Conservation (phyloP, 2,797 vertebrate species). For the Pipistrellus nathusii region DNA sequence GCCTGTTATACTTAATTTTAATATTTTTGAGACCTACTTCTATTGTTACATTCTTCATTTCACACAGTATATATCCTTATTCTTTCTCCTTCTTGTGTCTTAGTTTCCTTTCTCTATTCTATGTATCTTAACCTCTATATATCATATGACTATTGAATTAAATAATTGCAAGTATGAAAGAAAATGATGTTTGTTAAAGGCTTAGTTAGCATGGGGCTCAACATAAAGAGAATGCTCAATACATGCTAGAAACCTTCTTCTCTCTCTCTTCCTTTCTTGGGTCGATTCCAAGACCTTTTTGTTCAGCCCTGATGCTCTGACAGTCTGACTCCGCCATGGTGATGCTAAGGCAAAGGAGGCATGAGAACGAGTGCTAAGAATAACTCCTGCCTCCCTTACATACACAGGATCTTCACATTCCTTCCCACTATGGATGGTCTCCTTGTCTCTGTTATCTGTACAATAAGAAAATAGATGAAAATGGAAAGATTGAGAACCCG, state of each 20-base stretch:
- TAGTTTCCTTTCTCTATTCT: not conserved
- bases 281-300: not conserved
- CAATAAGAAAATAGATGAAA: not conserved
- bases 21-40: not conserved
- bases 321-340: not conserved
- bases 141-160: not conserved
- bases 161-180: not conserved
- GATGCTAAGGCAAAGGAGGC: not conserved
- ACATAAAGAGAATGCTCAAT: not conserved
- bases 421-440: not conserved
- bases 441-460: not conserved
- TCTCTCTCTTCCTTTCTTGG: not conserved
- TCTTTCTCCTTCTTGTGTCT: not conserved
- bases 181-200: not conserved
- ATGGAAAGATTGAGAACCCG: not conserved
- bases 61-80: rapidly evolving
- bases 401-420: not conserved
- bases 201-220: rapidly evolving
- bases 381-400: not conserved
- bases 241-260: not conserved
- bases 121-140: not conserved
- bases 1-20: conserved; percentile 24
- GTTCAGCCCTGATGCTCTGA: not conserved
- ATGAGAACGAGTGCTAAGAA: not conserved
- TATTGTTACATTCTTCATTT: not conserved